Evolutionary conservation across 2,113 vertebrate genomes (phyloP).

Genomic region (Tichodroma muraria): DNA sequence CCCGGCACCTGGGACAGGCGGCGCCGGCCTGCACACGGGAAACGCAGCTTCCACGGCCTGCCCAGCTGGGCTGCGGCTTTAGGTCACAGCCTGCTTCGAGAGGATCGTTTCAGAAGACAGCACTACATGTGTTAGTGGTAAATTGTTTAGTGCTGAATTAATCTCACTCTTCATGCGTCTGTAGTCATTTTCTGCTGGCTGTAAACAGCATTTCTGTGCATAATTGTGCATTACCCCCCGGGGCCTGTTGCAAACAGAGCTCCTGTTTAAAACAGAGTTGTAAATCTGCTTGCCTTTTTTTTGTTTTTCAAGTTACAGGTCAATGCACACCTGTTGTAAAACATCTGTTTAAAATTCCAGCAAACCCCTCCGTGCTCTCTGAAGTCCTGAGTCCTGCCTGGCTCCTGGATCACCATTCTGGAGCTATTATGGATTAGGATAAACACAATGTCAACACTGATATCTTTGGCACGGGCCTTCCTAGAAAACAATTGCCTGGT

Average conservation of each 20-base stretch:
- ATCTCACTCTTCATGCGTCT: background rate
- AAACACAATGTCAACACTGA: background rate
- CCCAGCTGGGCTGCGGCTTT: too few relatives aligned
- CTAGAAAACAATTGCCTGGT: background rate
- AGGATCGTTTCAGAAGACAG: background rate
- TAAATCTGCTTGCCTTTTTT: background rate
- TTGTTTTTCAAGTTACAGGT: background rate
- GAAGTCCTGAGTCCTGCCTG: background rate
- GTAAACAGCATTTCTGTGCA: background rate
- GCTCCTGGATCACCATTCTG: background rate
- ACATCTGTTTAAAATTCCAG: background rate
- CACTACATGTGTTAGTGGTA: background rate
- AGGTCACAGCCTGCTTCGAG: background rate
- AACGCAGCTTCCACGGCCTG: rapidly evolving
- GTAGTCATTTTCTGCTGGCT: background rate
- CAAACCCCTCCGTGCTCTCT: background rate
- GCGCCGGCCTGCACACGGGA: background rate
- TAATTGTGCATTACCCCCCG: background rate
- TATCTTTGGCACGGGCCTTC: background rate
- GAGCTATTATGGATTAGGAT: background rate
- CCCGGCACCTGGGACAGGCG: rapidly evolving
- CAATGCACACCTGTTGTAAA: background rate
- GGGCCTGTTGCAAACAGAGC: background rate
- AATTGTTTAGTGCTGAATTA: background rate
- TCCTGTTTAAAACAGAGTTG: background rate